Base-by-base conservation (phyloP, 2,888 invertebrate species). In the Ophion obscuratus region DNA sequence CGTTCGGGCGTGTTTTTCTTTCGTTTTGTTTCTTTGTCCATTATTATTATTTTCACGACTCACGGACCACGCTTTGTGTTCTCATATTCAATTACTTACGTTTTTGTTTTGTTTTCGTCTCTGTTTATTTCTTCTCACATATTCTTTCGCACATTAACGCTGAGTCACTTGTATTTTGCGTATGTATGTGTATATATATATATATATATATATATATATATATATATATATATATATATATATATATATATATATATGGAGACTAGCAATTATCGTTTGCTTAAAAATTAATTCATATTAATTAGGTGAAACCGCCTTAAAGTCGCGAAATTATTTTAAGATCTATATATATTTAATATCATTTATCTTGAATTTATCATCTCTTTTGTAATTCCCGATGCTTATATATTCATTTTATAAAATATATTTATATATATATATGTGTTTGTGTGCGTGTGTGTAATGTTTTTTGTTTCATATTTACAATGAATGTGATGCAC, bases 261-360 rank as follows among this genome's bases (percentile, higher is more conserved):
- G 92, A 92, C 92, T 92, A 92, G 92, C 90, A 91, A 91, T 92
- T 91, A 92, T 88, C 87, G 88, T 91, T 91, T 87, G 83, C 89
- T 90, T 89, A 87, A 88, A 79, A 85, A 82, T 84, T 91, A 91
- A 87, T 84, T 81, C 64, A 79, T 77, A 76, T 82, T 89, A 87
- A 89, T 89, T 90, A 90, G 89, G 84, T 91, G 83, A 90, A 89
- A 89, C 80, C 85, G 88, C 85, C 70, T 87, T 75, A 78, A 80
- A 78, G 67, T 86, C 81, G 84, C 83, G 74, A 85, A 78, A 81
- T 59, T 85, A 83, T 87, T 88, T 77, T 74, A 76, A 40, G 17
- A 27, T 11, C 44, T 62, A 64, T 53, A n/a, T 75, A 64, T 75
- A 40, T 68, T 11, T 81, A 70, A 53, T 76, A 31, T 14, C 40